These are phyloP conservation scores for Oscheius sp. DNA, from an alignment of 1,140 invertebrate genomes.

Conservation along the genomic window DNA sequence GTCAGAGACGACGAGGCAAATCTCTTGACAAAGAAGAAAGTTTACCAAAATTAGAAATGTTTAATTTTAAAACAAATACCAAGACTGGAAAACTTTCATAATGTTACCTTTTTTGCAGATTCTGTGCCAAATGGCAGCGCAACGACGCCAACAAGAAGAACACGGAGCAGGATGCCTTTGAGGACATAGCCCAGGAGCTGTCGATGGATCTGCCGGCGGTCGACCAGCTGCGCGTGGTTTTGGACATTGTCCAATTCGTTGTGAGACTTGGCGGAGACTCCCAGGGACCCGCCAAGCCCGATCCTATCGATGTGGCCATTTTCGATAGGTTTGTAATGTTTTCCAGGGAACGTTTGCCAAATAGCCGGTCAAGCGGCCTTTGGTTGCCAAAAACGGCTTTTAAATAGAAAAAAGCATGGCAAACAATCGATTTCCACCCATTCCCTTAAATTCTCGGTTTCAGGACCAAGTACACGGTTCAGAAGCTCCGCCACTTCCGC, in stretches of 20 bases:
- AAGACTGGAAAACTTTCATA: too few species aligned
- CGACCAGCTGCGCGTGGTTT: not conserved
- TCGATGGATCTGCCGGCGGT: not conserved
- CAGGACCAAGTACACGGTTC: constrained; percentile 3
- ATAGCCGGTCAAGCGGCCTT: too few species aligned
- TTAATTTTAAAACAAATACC: not conserved
- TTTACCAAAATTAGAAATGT: not conserved
- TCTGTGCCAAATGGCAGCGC: constrained; percentile 33
- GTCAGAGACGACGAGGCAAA: too few species aligned
- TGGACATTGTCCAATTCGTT: constrained; percentile 6
- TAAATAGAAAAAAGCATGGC: too few species aligned
- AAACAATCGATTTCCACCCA: too few species aligned
- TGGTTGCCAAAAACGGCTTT: too few species aligned
- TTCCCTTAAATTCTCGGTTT: not conserved
- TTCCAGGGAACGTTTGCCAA: not conserved
- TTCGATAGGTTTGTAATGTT: constrained; percentile 2
- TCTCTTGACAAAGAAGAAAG: too few species aligned
- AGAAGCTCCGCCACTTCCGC: constrained; percentile 36
- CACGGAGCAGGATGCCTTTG: constrained; percentile 29
- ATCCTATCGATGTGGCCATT: not conserved
- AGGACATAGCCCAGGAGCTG: constrained; percentile 30
- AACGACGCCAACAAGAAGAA: not conserved
- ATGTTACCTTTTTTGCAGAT: constrained; percentile 13
- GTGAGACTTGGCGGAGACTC: constrained; percentile 5
- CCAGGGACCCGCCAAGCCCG: not conserved